phyloP scores from a whole-genome alignment of 2,888 invertebrate genomes.

The Diplolepis rosae region DNA sequence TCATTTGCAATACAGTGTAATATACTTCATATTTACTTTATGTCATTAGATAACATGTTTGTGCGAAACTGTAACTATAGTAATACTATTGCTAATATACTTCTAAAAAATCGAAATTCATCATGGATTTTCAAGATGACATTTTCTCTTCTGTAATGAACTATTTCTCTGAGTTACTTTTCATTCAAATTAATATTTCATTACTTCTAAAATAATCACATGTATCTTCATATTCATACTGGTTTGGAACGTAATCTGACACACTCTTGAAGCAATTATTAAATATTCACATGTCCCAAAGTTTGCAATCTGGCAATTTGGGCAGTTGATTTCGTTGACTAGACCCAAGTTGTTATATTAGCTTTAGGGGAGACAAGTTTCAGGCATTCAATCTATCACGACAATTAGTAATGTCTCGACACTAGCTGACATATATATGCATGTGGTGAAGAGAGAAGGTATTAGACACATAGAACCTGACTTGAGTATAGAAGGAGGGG shows the following conservation, averaged over 20 bases:
- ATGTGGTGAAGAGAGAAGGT: constrained; percentile 42
- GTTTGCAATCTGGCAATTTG: background rate
- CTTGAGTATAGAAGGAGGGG: background rate
- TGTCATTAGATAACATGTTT: no score
- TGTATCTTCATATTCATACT: background rate
- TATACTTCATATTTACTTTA: background rate
- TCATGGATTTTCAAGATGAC: no score
- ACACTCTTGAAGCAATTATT: background rate
- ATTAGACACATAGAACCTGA: constrained; percentile 33
- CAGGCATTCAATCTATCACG: constrained; percentile 67
- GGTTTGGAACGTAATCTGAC: background rate
- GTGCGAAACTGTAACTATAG: no score
- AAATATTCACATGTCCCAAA: background rate
- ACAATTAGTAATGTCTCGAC: constrained; percentile 68
- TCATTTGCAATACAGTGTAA: background rate
- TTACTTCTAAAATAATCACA: background rate
- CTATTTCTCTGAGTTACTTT: no score
- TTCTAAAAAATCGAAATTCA: no score
- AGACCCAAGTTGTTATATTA: constrained; percentile 16
- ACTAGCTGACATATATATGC: constrained; percentile 50
- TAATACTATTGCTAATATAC: no score
- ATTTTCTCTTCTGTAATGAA: no score
- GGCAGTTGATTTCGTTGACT: background rate
- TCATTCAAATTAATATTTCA: no score
- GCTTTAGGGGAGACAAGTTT: constrained; percentile 54